Evolutionary conservation across 2,888 invertebrate genomes (phyloP).

Genomic region (Noctua fimbriata): DNA sequence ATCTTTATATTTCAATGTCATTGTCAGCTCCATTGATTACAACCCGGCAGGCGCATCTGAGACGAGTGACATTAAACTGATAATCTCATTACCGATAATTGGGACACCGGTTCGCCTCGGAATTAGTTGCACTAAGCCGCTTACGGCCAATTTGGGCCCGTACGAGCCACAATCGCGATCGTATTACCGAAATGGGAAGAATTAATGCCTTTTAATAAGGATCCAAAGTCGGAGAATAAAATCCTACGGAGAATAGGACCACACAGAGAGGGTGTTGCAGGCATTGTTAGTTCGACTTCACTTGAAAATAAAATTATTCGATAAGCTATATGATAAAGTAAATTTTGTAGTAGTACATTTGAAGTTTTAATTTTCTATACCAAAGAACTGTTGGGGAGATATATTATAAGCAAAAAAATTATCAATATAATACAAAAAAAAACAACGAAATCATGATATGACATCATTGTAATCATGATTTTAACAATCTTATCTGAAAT

Average conservation of each 20-base stretch:
- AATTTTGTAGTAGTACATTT: background rate
- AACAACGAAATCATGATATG: background rate
- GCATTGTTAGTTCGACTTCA: conserved; percentile 2
- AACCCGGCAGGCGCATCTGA: conserved; percentile 49
- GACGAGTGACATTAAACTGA: conserved; percentile 67
- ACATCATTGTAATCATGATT: background rate
- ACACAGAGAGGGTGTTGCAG: conserved; percentile 1
- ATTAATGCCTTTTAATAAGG: conserved; percentile 63
- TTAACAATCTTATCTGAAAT: background rate
- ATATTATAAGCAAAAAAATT: background rate
- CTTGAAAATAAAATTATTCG: background rate
- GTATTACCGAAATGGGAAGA: conserved; percentile 62
- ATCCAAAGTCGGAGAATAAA: conserved; percentile 35
- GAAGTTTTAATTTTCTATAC: background rate
- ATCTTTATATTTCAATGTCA: conserved; percentile 49
- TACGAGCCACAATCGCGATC: conserved; percentile 64
- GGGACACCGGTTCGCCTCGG: conserved; percentile 63
- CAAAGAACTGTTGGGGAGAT: background rate
- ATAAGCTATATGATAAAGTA: no score
- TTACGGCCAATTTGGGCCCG: conserved; percentile 71
- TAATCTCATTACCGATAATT: conserved; percentile 74
- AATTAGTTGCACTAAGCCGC: conserved; percentile 74
- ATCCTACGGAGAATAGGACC: conserved; percentile 17
- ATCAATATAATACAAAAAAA: background rate
- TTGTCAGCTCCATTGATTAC: conserved; percentile 27